Conservation (phyloP, 2,797 vertebrate genomes). For the Sebastes vulpes region DNA sequence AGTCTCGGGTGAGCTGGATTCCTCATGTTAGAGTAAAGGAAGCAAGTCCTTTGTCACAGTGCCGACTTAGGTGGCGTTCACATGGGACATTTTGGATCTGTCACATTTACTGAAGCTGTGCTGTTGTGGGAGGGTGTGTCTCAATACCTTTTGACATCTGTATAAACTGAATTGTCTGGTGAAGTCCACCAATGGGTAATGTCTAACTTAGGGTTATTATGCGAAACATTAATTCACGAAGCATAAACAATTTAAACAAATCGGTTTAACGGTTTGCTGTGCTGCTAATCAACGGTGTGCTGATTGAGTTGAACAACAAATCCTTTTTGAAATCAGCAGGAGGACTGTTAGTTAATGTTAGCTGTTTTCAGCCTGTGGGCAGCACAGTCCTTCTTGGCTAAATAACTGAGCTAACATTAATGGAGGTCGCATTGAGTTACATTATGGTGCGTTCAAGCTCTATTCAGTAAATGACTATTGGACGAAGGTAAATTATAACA, state of each 20-base stretch:
- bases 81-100: constrained; percentile 34
- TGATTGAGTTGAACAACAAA: not conserved
- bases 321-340: not conserved
- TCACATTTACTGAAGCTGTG: constrained; percentile 18
- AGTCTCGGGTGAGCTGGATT: constrained; percentile 40
- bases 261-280: not conserved
- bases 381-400: not conserved
- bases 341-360: not conserved
- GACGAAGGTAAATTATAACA: not conserved
- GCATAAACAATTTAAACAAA: not conserved
- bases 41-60: constrained; percentile 20
- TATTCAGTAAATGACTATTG: not conserved
- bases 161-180: not conserved
- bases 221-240: not conserved
- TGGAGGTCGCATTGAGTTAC: not conserved
- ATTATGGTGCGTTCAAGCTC: not conserved
- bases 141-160: constrained; percentile 10
- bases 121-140: not conserved
- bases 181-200: not conserved
- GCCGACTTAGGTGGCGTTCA: not conserved
- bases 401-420: not conserved
- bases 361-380: not conserved
- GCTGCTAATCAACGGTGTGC: not conserved
- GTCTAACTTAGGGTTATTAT: not conserved
- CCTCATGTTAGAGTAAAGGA: constrained; percentile 24